Conservation (phyloP, 2,797 vertebrate genomes). For the Philypnodon macrostomus region DNA sequence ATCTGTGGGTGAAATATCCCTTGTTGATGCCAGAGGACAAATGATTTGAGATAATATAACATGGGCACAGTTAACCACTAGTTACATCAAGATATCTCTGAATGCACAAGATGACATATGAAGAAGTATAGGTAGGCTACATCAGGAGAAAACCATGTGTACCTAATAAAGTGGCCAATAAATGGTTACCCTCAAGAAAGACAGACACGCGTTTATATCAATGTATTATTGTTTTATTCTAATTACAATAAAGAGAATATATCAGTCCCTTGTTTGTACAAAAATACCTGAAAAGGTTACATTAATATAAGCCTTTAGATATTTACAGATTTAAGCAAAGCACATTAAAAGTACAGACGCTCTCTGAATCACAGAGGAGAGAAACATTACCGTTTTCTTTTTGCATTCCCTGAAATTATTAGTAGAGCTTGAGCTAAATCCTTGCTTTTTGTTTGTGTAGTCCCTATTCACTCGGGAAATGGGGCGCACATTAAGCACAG, state of each 20-base stretch:
- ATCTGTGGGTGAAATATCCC: no score
- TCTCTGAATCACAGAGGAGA: conserved; percentile 78
- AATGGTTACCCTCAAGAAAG: conserved; percentile 12
- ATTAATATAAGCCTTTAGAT: conserved; percentile 90
- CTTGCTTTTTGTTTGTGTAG: conserved; percentile 60
- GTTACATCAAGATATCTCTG: no score
- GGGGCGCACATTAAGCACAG: not conserved
- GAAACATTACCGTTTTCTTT: conserved; percentile 78
- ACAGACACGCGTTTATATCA: conserved; percentile 75
- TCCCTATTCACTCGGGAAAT: not conserved
- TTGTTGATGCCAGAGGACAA: no score
- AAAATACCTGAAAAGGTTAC: conserved; percentile 99
- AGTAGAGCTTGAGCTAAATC: conserved; percentile 50
- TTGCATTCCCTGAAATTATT: conserved; percentile 89
- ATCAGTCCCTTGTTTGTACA: conserved; percentile 98
- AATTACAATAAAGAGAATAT: conserved; percentile 96
- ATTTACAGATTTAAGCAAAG: conserved; percentile 92
- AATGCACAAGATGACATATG: no score
- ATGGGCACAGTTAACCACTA: no score
- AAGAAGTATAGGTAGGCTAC: no score
- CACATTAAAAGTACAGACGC: conserved; percentile 84
- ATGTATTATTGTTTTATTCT: conserved; percentile 97
- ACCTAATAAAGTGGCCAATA: no score
- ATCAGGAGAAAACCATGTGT: no score
- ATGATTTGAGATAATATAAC: no score